phyloP scores from a whole-genome alignment of 2,888 invertebrate species.

The Troides helena region DNA sequence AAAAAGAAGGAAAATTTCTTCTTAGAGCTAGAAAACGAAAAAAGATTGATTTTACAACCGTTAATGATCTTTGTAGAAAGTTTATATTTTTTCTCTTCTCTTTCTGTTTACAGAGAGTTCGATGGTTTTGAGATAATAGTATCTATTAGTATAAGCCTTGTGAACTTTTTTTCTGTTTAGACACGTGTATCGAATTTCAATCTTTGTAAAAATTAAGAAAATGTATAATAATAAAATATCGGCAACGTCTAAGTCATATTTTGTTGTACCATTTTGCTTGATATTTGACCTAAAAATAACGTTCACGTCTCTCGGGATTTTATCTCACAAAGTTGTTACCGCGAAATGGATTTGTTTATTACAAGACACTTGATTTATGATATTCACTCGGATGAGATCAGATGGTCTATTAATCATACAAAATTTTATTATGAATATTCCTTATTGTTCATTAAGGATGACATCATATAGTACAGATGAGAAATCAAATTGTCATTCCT shows the following conservation, averaged over 20 bases:
- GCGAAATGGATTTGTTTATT: slow-evolving; percentile 27
- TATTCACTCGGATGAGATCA: slow-evolving; percentile 5
- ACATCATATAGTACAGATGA: neutral
- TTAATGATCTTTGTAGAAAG: no score
- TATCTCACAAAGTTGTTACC: slow-evolving; percentile 22
- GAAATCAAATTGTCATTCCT: neutral
- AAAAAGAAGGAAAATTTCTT: no score
- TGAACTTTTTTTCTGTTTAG: no score
- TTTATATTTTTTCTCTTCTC: no score
- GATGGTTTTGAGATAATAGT: no score
- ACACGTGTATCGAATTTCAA: neutral
- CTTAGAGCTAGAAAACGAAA: no score
- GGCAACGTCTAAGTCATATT: neutral
- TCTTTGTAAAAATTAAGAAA: neutral
- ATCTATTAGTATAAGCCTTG: no score
- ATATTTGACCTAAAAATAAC: slow-evolving; percentile 4
- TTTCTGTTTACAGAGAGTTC: no score
- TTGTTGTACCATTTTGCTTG: neutral
- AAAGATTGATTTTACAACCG: no score
- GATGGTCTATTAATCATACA: neutral
- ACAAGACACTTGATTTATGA: slow-evolving; percentile 25
- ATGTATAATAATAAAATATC: neutral
- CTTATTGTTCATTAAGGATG: neutral
- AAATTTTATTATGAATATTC: slow-evolving; percentile 1
- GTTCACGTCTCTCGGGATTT: slow-evolving; percentile 15